Percentiles rank a stretch among this genome's conserved stretches.
Evolutionary conservation across 2,797 vertebrate species (phyloP).

Genomic region (Sparus aurata): DNA sequence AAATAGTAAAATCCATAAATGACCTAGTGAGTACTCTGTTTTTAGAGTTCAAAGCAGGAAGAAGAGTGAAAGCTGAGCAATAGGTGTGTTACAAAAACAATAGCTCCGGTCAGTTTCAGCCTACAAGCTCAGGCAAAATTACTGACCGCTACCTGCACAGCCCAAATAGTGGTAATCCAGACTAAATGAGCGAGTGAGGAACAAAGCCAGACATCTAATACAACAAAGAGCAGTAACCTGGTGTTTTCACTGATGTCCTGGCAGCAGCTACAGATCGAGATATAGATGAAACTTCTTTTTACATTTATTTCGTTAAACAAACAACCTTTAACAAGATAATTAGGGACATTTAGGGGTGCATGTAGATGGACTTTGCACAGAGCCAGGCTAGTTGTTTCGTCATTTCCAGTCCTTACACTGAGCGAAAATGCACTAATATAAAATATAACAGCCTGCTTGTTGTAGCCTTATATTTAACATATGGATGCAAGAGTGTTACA

Average conservation of each 20-base stretch:
- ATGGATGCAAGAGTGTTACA: background rate
- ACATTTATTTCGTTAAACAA: background rate
- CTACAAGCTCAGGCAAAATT: background rate
- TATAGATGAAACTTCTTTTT: no score
- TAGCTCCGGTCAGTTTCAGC: background rate
- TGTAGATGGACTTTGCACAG: background rate
- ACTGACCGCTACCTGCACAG: background rate
- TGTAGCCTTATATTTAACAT: background rate
- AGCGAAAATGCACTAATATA: background rate
- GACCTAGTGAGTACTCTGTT: background rate
- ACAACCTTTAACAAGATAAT: background rate
- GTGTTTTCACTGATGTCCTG: background rate
- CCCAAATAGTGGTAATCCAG: background rate
- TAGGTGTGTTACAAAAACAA: background rate
- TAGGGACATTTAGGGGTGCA: background rate
- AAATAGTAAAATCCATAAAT: constrained; percentile 14
- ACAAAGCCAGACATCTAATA: background rate
- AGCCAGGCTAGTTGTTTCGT: background rate
- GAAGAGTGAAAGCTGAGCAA: background rate
- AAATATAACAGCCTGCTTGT: no score
- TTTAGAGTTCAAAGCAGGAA: background rate
- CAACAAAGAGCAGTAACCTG: background rate
- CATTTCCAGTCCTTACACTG: background rate
- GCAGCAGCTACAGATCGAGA: background rate
- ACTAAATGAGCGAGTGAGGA: background rate